phyloP scores from a whole-genome alignment of 2,888 invertebrate genomes.

The Cephus pygmeus region DNA sequence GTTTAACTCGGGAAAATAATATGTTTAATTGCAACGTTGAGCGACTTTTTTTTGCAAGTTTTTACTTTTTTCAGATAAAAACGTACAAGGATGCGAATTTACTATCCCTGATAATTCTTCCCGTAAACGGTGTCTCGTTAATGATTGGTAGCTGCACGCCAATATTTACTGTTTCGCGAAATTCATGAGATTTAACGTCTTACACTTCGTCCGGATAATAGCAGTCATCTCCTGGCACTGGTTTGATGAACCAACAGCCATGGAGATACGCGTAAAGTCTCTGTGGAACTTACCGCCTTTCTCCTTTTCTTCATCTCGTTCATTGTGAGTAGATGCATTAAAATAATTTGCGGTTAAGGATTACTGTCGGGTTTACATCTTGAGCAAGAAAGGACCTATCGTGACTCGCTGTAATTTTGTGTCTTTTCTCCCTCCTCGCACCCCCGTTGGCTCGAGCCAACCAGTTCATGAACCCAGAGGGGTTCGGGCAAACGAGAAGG shows the following conservation, averaged over 20 bases:
- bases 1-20: no score
- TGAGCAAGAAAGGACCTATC: slow-evolving; percentile 8
- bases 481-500: not conserved
- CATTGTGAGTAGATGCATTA: slow-evolving; percentile 2
- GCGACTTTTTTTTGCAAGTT: no score
- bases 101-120: not conserved
- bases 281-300: not conserved
- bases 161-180: slow-evolving; percentile 24
- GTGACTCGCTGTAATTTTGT: slow-evolving; percentile 16
- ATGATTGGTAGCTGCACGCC: not conserved
- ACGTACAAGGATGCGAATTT: not conserved
- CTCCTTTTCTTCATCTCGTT: not conserved
- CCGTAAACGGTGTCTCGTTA: not conserved
- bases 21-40: no score
- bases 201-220: slow-evolving; percentile 12
- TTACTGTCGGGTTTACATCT: slow-evolving; percentile 10
- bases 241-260: not conserved
- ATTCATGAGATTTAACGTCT: slow-evolving; percentile 22
- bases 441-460: slow-evolving; percentile 8
- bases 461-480: not conserved
- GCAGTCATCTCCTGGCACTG: not conserved
- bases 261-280: not conserved
- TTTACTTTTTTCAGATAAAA: no score
- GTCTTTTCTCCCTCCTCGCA: slow-evolving; percentile 19
- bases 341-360: slow-evolving; percentile 23